Conservation (phyloP, 2,113 vertebrate species). For the Crotalus horridus region DNA sequence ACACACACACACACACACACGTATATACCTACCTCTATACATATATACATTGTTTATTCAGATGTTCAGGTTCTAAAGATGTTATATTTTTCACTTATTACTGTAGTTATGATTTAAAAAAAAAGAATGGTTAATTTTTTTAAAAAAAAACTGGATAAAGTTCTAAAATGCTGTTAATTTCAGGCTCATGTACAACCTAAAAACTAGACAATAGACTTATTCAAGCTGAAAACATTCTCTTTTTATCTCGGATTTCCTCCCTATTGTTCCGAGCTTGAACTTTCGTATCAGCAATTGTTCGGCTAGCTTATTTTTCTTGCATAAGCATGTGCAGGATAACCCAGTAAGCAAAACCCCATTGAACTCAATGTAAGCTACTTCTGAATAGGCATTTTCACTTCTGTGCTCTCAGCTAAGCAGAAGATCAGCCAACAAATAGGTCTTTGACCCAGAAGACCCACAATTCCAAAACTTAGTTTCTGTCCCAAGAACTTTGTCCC, state of each 20-base stretch:
- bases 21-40: background rate
- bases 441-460: background rate
- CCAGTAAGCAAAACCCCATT: background rate
- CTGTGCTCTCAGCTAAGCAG: background rate
- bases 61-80: background rate
- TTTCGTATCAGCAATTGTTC: slow-evolving; percentile 5
- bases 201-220: background rate
- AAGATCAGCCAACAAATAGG: background rate
- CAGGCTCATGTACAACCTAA: slow-evolving; percentile 26
- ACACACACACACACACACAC: background rate
- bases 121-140: background rate
- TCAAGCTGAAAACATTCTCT: slow-evolving; percentile 15
- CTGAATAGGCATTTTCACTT: background rate
- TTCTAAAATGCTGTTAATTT: background rate
- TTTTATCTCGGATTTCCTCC: slow-evolving; percentile 31
- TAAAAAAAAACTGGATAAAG: slow-evolving; percentile 7
- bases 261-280: slow-evolving; percentile 25
- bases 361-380: background rate
- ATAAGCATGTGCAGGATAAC: background rate
- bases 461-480: background rate
- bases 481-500: background rate
- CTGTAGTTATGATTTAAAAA: background rate
- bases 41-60: background rate
- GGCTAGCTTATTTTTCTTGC: slow-evolving; percentile 30
- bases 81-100: background rate